Base-by-base conservation (phyloP, 2,797 vertebrate species). In the Lagodon rhomboides region DNA sequence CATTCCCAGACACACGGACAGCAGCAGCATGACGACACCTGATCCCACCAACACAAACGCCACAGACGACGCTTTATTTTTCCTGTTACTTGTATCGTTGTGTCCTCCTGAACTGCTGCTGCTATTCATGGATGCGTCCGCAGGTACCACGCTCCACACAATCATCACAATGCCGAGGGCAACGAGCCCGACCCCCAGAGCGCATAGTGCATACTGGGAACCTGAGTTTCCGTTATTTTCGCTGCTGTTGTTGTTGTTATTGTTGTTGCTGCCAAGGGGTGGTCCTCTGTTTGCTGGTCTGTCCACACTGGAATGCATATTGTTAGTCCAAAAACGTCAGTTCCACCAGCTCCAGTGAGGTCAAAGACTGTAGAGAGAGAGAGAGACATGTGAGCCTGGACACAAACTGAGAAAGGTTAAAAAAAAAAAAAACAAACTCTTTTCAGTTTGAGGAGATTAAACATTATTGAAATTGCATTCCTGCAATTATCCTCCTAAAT, bases 91-190 rank as follows among this genome's bases (percentile, higher is more conserved):
- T 0, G 7, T 15, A 0, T 53, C 46, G 3, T 17, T 50, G 0
- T n/a, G 59, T 10, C 22, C 87, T 34, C 49, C 89, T 1, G 73
- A 23, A 49, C 58, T 64, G 61, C 41, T 86, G 87, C 94, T 97
- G 88, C 86, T 95, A 82, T 96, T 97, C 4, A 83, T 65, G 0
- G 66, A 56, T 0, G 64, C 0, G 3, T 85, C 9, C 1, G 94
- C 93, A 0, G 98, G 98, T 25, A 98, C 97, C 20, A 97, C 92
- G 74, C 97, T 99, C 98, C 98, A 99, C 70, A 98, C 96, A 0
- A 98, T 97, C 98, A 99, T 98, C 84, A 99, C 97, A 38, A 98
- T 92, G 20, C 98, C 98, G 0, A 99, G 95, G 17, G 97, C 95
- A 0, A 99, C 93, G 56, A 99, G 96, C 1, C 98, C 98, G 55